A percentile compares a stretch with the other conserved stretches of the same genome.
Evolutionary conservation across 2,797 vertebrate genomes (phyloP).

Genomic region (Melanotaenia parkinsoni): DNA sequence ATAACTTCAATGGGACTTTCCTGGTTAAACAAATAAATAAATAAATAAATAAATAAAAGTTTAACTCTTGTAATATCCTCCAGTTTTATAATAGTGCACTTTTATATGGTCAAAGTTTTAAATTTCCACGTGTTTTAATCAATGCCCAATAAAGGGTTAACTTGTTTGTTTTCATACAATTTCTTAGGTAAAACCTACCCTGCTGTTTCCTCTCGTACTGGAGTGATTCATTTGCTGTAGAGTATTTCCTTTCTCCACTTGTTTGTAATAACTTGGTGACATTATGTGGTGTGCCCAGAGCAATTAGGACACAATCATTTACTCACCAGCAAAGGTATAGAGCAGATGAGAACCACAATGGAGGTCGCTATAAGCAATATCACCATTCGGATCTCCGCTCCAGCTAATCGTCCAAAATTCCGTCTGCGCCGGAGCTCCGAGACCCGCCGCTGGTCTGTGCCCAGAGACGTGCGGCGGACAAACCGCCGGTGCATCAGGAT

Average conservation of each 20-base stretch:
- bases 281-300: neutral
- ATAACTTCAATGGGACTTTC: no score
- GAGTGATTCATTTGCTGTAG: no score
- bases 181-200: no score
- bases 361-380: slow-evolving; percentile 95
- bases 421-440: slow-evolving; percentile 87
- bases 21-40: no score
- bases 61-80: no score
- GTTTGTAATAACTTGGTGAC: neutral
- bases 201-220: neutral
- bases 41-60: no score
- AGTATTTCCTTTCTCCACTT: neutral
- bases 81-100: no score
- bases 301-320: neutral
- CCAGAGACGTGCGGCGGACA: slow-evolving; percentile 92
- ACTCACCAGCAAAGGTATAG: slow-evolving; percentile 97
- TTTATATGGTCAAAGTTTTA: no score
- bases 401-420: slow-evolving; percentile 90
- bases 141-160: no score
- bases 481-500: slow-evolving; percentile 95
- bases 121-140: no score
- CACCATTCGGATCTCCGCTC: slow-evolving; percentile 98
- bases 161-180: neutral
- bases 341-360: slow-evolving; percentile 93
- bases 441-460: slow-evolving; percentile 84